Evolutionary conservation across 2,888 invertebrate genomes (phyloP).

Genomic region (Cotesia congregata): DNA sequence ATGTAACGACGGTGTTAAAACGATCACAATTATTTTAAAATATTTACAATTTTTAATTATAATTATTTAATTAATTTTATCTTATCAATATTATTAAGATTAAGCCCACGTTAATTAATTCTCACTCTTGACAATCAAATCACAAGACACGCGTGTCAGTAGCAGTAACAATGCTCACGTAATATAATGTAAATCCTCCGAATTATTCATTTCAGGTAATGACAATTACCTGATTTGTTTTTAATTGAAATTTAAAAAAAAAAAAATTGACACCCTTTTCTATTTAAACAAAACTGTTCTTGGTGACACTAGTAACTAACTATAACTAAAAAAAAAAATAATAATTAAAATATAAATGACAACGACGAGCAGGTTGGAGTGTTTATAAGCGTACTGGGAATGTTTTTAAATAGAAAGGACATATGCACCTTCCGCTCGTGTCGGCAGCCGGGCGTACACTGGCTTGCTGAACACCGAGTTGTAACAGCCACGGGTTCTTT

Average conservation of each 20-base stretch:
- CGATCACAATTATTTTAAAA: not conserved
- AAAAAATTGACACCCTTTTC: not conserved
- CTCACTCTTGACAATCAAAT: not conserved
- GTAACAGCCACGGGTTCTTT: not conserved
- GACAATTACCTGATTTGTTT: not conserved
- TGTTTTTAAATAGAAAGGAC: constrained; percentile 46
- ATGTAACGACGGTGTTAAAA: not conserved
- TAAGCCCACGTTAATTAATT: not conserved
- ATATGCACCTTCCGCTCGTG: constrained; percentile 66
- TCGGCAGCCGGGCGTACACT: constrained; percentile 70
- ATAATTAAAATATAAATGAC: not conserved
- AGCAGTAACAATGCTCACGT: not conserved
- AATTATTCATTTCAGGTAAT: too few relatives aligned
- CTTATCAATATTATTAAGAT: not conserved
- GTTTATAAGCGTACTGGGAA: constrained; percentile 49
- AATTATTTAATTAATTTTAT: not conserved
- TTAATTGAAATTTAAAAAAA: not conserved
- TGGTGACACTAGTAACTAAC: not conserved
- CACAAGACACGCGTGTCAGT: not conserved
- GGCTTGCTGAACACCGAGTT: constrained; percentile 50
- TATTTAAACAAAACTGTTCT: not conserved
- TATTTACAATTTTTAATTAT: not conserved
- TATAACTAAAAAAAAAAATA: not conserved
- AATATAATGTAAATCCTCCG: not conserved
- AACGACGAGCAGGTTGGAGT: constrained; percentile 48